Evolutionary conservation across 2,113 vertebrate genomes (phyloP).

Genomic region (Gavia stellata): DNA sequence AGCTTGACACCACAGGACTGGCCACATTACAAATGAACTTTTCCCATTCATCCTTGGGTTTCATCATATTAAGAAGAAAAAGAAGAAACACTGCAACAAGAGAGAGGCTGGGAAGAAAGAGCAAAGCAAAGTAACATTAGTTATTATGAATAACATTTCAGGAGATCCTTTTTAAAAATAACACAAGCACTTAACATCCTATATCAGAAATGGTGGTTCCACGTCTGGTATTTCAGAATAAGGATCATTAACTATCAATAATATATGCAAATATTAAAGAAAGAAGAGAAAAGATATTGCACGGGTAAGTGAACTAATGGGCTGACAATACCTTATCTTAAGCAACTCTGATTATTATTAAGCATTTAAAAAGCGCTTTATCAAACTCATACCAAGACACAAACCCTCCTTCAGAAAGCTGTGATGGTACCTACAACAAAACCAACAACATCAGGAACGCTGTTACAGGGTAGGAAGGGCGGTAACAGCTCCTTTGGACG

Average conservation of each 20-base stretch:
- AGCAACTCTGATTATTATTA: background rate
- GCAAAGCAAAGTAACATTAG: background rate
- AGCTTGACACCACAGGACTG: background rate
- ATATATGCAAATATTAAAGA: background rate
- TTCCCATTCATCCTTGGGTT: conserved; percentile 33
- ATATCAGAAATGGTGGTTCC: background rate
- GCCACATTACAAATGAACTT: background rate
- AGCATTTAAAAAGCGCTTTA: background rate
- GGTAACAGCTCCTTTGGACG: background rate
- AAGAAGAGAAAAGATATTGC: background rate
- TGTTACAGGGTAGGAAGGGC: background rate
- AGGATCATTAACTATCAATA: background rate
- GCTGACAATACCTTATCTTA: background rate
- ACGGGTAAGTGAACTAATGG: background rate
- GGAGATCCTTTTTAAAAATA: conserved; percentile 27
- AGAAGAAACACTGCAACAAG: background rate
- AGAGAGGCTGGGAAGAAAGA: background rate
- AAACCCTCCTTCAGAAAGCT: background rate
- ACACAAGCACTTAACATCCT: background rate
- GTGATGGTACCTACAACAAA: background rate
- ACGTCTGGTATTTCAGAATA: background rate
- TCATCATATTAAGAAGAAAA: conserved; percentile 3
- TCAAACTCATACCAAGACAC: background rate
- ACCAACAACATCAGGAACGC: background rate
- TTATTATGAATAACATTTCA: background rate